Evolutionary conservation across 1,140 invertebrate genomes (phyloP).

Genomic region (Marisa cornuarietis): DNA sequence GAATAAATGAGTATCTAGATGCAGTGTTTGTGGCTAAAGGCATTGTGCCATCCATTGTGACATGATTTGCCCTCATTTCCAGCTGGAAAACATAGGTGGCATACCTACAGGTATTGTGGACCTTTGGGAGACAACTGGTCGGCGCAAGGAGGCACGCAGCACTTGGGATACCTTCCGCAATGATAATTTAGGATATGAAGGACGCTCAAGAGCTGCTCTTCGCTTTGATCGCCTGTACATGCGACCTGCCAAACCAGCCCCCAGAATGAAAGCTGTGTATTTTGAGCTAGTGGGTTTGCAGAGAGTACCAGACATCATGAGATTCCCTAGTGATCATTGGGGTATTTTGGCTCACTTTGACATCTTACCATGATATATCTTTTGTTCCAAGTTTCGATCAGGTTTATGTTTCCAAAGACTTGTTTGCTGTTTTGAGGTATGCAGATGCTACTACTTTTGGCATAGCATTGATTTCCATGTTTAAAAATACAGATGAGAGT

Average conservation of each 20-base stretch:
- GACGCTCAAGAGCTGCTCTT: constrained; percentile 65
- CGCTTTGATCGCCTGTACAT: constrained; percentile 74
- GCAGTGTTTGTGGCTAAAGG: neutral
- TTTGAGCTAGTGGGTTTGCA: constrained; percentile 73
- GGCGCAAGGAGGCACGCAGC: constrained; percentile 68
- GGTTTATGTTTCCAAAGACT: no score
- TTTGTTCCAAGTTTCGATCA: no score
- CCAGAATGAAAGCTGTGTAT: constrained; percentile 65
- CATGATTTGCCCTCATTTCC: constrained; percentile 28
- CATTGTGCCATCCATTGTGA: neutral
- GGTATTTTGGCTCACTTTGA: constrained; percentile 68
- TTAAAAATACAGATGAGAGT: no score
- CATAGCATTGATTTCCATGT: no score
- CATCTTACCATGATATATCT: constrained; percentile 35
- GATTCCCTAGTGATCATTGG: constrained; percentile 75
- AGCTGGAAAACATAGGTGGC: constrained; percentile 65
- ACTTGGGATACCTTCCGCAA: constrained; percentile 73
- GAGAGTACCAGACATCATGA: constrained; percentile 67
- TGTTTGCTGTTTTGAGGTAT: no score
- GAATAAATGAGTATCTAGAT: no score
- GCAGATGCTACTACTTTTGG: no score
- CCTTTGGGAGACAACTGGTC: constrained; percentile 71
- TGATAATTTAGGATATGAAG: constrained; percentile 65
- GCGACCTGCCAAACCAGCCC: constrained; percentile 31
- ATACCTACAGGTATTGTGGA: constrained; percentile 68